Base-by-base conservation (phyloP, 2,797 vertebrate genomes). In the Aulostomus chinensis region DNA sequence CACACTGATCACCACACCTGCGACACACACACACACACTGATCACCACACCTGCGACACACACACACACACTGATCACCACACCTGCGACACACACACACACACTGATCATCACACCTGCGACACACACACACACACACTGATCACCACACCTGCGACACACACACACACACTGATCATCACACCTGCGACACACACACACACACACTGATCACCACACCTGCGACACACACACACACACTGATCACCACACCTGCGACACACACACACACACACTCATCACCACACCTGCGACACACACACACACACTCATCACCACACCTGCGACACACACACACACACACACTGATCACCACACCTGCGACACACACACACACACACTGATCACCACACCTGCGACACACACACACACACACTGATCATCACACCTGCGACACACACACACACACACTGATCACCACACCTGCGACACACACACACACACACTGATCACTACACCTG, bases 1-100 rank as follows among this genome's bases (percentile, higher is more conserved):
- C 31, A 9, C n/a, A 20, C 12, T n/a, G n/a, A n/a, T n/a, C n/a
- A n/a, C n/a, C n/a, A 94, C 71, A 98, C 83, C 96, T 98, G 87
- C 7, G 84, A 64, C 13, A 49, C 12, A 41, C 16, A 41, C 31
- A 9, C n/a, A 20, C 12, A n/a, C n/a, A n/a, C n/a, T n/a, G n/a
- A n/a, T n/a, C n/a, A n/a, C n/a, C n/a, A 94, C 71, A 98, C 83
- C 96, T 98, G 87, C 7, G 84, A 64, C 13, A 49, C 12, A 41
- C 16, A 41, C 31, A 9, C n/a, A 20, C 12, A n/a, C n/a, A n/a
- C n/a, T n/a, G n/a, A n/a, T n/a, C n/a, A n/a, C n/a, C n/a, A 94
- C 71, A 98, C 83, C 96, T 98, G 87, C 7, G 84, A 64, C 13
- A 49, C 12, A 41, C 16, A 41, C 31, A 9, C n/a, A 20, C 12